These are phyloP conservation scores for Vipera ursinii DNA, from an alignment of 2,797 vertebrate species.

Conservation along the genomic window DNA sequence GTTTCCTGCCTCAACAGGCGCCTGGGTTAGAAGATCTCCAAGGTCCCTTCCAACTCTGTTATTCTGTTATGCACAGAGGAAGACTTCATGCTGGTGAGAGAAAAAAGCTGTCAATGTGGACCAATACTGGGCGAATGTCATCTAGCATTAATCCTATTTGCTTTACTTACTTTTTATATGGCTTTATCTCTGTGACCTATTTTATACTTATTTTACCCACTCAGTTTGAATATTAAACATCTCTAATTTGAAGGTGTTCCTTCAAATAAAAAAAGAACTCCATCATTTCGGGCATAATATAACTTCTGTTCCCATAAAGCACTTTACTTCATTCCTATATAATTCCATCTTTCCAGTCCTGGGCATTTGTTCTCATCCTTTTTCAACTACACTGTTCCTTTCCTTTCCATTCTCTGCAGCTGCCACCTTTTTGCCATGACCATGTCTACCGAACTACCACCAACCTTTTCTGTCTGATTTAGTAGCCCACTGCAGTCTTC, in stretches of 20 bases:
- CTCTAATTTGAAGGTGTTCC: not conserved
- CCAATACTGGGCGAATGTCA: not conserved
- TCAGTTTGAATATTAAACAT: not conserved
- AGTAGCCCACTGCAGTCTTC: not conserved
- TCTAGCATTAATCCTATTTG: too few relatives aligned
- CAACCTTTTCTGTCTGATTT: not conserved
- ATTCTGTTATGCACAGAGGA: not conserved
- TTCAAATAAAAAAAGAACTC: not conserved
- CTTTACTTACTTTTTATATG: too few relatives aligned
- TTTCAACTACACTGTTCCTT: not conserved
- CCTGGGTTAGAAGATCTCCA: not conserved
- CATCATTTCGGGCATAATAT: not conserved
- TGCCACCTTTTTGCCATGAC: not conserved
- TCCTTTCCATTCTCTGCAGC: not conserved
- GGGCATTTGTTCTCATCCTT: not conserved
- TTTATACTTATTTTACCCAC: too few relatives aligned
- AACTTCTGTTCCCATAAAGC: not conserved
- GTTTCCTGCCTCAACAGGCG: not conserved
- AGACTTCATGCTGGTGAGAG: not conserved
- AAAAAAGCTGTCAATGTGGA: not conserved
- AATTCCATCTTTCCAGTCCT: not conserved
- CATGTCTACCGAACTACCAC: not conserved
- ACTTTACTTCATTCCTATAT: not conserved
- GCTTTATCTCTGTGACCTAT: too few relatives aligned
- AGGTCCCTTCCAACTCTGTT: not conserved